Base-by-base conservation (phyloP, 2,113 vertebrate genomes). In the Mugil cephalus region DNA sequence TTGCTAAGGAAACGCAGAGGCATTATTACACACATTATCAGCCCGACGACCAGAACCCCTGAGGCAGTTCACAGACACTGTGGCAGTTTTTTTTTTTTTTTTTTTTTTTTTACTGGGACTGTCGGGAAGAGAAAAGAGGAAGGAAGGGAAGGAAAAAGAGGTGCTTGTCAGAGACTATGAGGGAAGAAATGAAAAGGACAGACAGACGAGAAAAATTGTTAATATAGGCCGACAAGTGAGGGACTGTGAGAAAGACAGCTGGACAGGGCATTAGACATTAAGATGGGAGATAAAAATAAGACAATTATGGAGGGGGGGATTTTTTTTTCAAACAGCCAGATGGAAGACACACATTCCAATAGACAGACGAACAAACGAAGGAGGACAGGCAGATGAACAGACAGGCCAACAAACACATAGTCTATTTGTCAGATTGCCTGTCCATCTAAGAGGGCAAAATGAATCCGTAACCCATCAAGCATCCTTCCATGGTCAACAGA, bases 21-120 rank as follows among this genome's bases (percentile, higher is more conserved):
- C 82, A 85, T 88, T 88, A 87, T 85, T 82, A 72, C 70, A 85
- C 74, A 86, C 80, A 82, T 86, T 87, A 88, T 83, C 73, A 73
- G 40, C 50, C 47, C 24, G 58, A 63, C 58, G 61, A 84, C 36
- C 21, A 62, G 64, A 73, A 66, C 64, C 83, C 79, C 73, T 19
- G 36, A 79, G 77, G 83, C 69, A 4, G 74, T 80, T 80, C 69
- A 68, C 60, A 65, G 76, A 69, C 75, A 70, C 76, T 75, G 75
- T 21, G 58, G 74, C 45, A 80, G 69, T 69, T 75, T 90, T 63
- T 61, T n/a, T 45, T 45, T 45, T 45, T 61, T n/a, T 45, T 45
- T 45, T 45, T 15, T 45, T 15, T 45, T 45, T 72, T 5, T 69
- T 76, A 62, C 65, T 38, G 48, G 36, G 54, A 30, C n/a, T 66